These are phyloP conservation scores for Holacanthus passer DNA, from an alignment of 2,113 vertebrate genomes.

Conservation along the genomic window DNA sequence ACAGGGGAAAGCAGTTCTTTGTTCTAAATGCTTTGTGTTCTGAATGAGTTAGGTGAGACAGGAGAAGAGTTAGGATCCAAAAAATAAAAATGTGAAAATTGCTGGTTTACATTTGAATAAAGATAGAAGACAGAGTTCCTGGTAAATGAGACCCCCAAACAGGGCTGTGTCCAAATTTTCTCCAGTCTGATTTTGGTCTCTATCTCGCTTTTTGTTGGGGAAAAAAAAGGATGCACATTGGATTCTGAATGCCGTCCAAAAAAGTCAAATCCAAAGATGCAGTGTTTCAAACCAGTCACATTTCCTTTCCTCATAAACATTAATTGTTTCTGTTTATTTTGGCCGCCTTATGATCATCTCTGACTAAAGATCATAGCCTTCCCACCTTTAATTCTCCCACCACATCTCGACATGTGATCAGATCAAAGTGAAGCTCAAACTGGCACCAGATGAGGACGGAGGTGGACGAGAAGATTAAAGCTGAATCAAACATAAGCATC, in stretches of 20 bases:
- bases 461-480: conserved; percentile 69
- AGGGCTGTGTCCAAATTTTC: background rate
- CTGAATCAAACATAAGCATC: conserved; percentile 66
- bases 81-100: background rate
- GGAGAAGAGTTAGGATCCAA: too few relatives aligned
- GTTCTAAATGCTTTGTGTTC: background rate
- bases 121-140: background rate
- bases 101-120: background rate
- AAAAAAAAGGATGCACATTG: too few relatives aligned
- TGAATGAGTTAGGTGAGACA: too few relatives aligned
- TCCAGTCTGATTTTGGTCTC: background rate
- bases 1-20: background rate
- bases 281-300: background rate
- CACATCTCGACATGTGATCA: conserved; percentile 46
- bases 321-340: conserved; percentile 33
- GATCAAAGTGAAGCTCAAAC: conserved; percentile 64
- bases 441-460: conserved; percentile 63
- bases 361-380: conserved; percentile 34
- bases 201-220: too few relatives aligned
- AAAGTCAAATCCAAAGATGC: too few relatives aligned
- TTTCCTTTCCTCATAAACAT: background rate
- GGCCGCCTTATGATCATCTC: conserved; percentile 8
- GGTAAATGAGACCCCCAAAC: background rate
- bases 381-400: conserved; percentile 43
- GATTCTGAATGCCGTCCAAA: background rate